Evolutionary conservation across 2,113 vertebrate species (phyloP).

Genomic region (Mandrillus leucophaeus): DNA sequence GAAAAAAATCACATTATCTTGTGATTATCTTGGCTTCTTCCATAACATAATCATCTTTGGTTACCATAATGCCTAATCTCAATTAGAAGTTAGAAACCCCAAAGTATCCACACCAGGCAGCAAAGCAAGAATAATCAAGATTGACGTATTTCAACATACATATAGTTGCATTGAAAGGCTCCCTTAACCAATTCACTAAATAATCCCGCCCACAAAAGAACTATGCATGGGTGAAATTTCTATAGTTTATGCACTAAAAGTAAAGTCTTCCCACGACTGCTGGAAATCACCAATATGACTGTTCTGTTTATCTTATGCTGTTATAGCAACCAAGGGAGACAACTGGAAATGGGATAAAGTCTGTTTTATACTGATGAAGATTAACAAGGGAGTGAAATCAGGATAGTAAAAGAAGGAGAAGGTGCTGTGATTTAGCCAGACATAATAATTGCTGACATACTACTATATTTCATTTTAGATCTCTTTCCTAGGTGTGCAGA

Average conservation of each 20-base stretch:
- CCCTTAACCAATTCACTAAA: neutral
- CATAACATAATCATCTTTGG: neutral
- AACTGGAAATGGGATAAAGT: neutral
- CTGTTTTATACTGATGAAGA: neutral
- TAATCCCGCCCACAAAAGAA: neutral
- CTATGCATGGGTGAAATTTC: neutral
- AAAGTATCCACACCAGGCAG: neutral
- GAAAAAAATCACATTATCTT: neutral
- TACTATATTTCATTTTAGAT: neutral
- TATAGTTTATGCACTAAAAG: neutral
- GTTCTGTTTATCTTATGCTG: neutral
- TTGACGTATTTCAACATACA: neutral
- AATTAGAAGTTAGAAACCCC: neutral
- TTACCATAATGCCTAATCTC: neutral
- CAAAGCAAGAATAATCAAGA: neutral
- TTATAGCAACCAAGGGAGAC: neutral
- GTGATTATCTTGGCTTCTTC: neutral
- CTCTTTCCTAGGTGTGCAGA: neutral
- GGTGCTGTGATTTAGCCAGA: neutral
- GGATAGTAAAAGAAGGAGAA: neutral
- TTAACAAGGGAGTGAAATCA: neutral
- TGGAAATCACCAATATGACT: neutral
- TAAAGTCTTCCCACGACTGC: neutral
- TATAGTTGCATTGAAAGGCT: neutral
- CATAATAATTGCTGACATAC: neutral